A percentile compares a stretch with the other conserved stretches of the same genome.
phyloP scores from a whole-genome alignment of 2,888 invertebrate genomes.

The Archips xylosteana region DNA sequence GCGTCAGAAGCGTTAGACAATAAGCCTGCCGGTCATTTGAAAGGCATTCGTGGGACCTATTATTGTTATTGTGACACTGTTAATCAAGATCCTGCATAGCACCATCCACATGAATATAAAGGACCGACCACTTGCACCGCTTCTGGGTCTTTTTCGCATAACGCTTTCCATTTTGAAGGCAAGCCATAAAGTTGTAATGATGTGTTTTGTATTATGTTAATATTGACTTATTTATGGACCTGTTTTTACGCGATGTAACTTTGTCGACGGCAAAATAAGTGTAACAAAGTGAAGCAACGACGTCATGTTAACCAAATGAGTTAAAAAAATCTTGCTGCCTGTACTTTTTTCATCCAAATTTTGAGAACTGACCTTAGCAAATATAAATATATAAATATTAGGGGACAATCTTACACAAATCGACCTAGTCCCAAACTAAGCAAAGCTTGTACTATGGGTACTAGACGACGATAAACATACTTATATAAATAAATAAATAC shows the following conservation, averaged over 20 bases:
- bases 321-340: not conserved
- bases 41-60: too few species aligned
- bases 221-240: slow-evolving; percentile 52
- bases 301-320: not conserved
- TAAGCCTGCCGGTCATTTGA: too few species aligned
- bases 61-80: not conserved
- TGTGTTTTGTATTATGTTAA: slow-evolving; percentile 58
- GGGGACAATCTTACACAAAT: too few species aligned
- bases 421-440: too few species aligned
- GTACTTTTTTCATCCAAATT: too few species aligned
- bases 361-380: too few species aligned
- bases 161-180: slow-evolving; percentile 60
- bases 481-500: too few species aligned
- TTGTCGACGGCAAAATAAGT: slow-evolving; percentile 32
- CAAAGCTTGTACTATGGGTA: too few species aligned
- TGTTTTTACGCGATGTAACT: slow-evolving; percentile 30
- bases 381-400: too few species aligned
- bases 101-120: slow-evolving; percentile 71
- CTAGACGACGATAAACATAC: too few species aligned
- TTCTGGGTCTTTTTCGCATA: slow-evolving; percentile 69
- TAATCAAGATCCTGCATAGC: slow-evolving; percentile 54
- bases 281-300: slow-evolving; percentile 20
- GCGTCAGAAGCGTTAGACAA: too few species aligned
- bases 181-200: slow-evolving; percentile 53
- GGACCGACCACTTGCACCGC: slow-evolving; percentile 68